A percentile compares a stretch with the other conserved stretches of the same genome.
These are phyloP conservation scores for Sicus ferrugineus DNA, from an alignment of 2,888 invertebrate genomes.

Conservation along the genomic window DNA sequence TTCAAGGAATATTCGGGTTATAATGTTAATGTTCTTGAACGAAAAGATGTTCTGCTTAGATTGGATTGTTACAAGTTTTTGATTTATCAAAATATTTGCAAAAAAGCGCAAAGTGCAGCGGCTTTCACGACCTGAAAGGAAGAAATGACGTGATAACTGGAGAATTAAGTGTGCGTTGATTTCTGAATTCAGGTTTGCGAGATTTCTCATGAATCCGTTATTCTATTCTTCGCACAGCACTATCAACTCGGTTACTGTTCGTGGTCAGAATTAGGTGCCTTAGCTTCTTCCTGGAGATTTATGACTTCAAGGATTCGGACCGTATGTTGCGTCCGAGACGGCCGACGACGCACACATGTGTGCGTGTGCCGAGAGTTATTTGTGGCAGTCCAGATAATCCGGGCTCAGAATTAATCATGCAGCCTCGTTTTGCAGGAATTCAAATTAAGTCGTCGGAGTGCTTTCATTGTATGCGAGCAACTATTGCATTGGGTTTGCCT, in stretches of 20 bases:
- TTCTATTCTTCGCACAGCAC: not conserved
- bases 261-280: not conserved
- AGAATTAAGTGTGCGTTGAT: too few relatives aligned
- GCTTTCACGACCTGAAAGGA: too few relatives aligned
- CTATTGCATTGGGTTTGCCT: not conserved
- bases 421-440: conserved; percentile 18
- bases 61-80: too few relatives aligned
- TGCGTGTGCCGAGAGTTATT: not conserved
- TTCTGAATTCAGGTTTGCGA: too few relatives aligned
- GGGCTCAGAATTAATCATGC: conserved; percentile 21
- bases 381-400: conserved; percentile 12
- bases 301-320: not conserved
- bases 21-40: too few relatives aligned
- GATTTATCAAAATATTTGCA: too few relatives aligned
- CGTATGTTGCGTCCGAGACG: too few relatives aligned
- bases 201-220: not conserved
- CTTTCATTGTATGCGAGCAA: not conserved
- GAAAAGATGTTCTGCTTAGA: too few relatives aligned
- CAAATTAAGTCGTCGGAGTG: conserved; percentile 4
- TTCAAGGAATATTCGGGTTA: too few relatives aligned
- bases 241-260: not conserved
- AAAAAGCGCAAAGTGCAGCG: too few relatives aligned
- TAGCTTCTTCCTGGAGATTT: not conserved
- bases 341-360: not conserved
- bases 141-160: too few relatives aligned